Evolutionary conservation across 2,113 vertebrate species (phyloP), one percentile per base, ranked within the genome.

Genomic region (Indri indri): DNA sequence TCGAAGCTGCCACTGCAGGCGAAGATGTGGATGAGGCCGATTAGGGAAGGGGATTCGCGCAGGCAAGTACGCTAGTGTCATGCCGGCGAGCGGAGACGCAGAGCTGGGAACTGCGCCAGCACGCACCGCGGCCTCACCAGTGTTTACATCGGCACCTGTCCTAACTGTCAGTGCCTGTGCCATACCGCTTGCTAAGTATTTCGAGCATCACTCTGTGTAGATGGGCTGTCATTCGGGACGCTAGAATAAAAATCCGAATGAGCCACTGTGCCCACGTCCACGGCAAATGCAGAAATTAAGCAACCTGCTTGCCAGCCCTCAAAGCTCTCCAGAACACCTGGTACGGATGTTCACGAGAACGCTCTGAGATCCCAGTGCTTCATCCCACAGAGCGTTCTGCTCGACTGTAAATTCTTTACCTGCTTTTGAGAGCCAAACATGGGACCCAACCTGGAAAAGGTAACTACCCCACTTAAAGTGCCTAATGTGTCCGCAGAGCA

Each of bases 1-100:
- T 99, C 73, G 99, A 99, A 96, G 99, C 99, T 25, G 99, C 99
- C 59, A 99, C 99, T 0, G 99, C 99, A 0, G 99, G 99, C 32
- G 99, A 99, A 98, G 98, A 99, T 1, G 6, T 95, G 54, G 98
- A 98, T 1, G 97, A 96, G 0, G 98, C 99, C 0, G 99, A 99
- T 17, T 98, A 99, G 96, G 47, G 42, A 77, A 77, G 50, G 22
- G 12, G 22, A 1, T 2, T 6, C 13, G 65, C 22, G 1, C 23
- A 13, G 71, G 68, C 42, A 4, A 5, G 23, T 6, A 23, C 37
- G 88, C 54, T 0, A 34, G 68, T 25, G 66, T 14, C 2, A 0
- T 4, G 6, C 61, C 17, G 63, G 45, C 27, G 0, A 1, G 2
- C 5, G 13, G 13, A 65, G 23, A 3, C 13, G 3, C 40, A 4